phyloP scores from a whole-genome alignment of 2,888 invertebrate genomes.

The Vanessa cardui region DNA sequence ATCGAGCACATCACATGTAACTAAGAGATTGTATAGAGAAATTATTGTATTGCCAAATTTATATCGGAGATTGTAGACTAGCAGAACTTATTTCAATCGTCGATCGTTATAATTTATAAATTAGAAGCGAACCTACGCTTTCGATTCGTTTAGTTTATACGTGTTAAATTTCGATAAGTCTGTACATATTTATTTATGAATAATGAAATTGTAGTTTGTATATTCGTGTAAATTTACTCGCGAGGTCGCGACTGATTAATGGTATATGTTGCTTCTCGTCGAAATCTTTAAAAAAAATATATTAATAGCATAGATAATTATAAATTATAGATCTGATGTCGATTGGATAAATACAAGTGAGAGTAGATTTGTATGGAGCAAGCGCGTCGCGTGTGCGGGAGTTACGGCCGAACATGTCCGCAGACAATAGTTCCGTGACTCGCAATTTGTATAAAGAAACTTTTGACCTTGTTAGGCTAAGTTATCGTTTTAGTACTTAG shows the following conservation, averaged over 20 bases:
- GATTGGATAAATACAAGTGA: conserved; percentile 14
- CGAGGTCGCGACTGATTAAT: conserved; percentile 4
- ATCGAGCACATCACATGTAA: conserved; percentile 46
- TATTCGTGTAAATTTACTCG: conserved; percentile 33
- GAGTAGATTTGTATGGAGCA: conserved; percentile 12
- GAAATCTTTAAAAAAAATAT: conserved; percentile 17
- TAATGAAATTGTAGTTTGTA: conserved; percentile 48
- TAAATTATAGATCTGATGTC: conserved; percentile 36
- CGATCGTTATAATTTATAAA: neutral
- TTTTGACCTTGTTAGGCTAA: conserved; percentile 35
- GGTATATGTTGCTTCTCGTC: conserved; percentile 31
- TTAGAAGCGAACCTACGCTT: conserved; percentile 11
- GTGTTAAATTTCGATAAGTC: conserved; percentile 41
- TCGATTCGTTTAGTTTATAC: conserved; percentile 44
- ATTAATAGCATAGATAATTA: conserved; percentile 7
- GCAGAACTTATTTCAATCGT: conserved; percentile 2
- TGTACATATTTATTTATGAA: conserved; percentile 48
- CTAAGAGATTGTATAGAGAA: conserved; percentile 36
- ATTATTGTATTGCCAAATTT: conserved; percentile 35
- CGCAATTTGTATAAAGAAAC: conserved; percentile 30
- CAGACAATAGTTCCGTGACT: conserved; percentile 12
- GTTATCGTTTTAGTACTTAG: conserved; percentile 69
- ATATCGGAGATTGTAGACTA: conserved; percentile 10
- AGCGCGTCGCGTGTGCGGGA: conserved; percentile 17
- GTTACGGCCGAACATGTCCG: conserved; percentile 1